Conservation (phyloP, 2,797 vertebrate genomes). For the Taeniopygia guttata region DNA sequence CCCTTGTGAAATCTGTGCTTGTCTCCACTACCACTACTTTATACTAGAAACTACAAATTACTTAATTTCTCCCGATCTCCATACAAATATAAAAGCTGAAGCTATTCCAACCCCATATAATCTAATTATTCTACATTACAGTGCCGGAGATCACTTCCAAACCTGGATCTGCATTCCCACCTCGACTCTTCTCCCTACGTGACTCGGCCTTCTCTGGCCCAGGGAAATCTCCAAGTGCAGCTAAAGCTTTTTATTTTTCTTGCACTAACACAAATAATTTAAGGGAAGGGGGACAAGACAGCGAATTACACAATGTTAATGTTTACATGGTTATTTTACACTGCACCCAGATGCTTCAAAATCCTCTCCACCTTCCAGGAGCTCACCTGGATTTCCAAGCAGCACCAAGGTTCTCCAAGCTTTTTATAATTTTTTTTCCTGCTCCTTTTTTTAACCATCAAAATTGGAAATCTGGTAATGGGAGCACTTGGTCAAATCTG, state of each 20-base stretch:
- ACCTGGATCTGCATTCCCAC: neutral
- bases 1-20: conserved; percentile 61
- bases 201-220: neutral
- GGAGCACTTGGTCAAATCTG: neutral
- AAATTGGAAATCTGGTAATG: neutral
- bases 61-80: conserved; percentile 52
- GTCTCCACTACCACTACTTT: conserved; percentile 50
- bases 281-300: neutral
- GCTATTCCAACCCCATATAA: conserved; percentile 29
- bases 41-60: conserved; percentile 55
- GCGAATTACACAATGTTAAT: neutral
- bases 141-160: neutral
- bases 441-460: neutral
- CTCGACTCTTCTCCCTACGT: neutral
- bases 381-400: neutral
- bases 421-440: neutral
- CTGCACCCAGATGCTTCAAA: neutral
- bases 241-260: neutral
- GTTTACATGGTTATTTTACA: neutral
- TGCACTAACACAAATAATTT: neutral
- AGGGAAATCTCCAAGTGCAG: conserved; percentile 35
- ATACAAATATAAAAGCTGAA: conserved; percentile 63
- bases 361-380: neutral
- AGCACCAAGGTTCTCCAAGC: neutral
- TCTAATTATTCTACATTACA: conserved; percentile 42